These are phyloP conservation scores for Drosophila suboccidentalis DNA, from an alignment of 2,888 invertebrate species.

Conservation along the genomic window DNA sequence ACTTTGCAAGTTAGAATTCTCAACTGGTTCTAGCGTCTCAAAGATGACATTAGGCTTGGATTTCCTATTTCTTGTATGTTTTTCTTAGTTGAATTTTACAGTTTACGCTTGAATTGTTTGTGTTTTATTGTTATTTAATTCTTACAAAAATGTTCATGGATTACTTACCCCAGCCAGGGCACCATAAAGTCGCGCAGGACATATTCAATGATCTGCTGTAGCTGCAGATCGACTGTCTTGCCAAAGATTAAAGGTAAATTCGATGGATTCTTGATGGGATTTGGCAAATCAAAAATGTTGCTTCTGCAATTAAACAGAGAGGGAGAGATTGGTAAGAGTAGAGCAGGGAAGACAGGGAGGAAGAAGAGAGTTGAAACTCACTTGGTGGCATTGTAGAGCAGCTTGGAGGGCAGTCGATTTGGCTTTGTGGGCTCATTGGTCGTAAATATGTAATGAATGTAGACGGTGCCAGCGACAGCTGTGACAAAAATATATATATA, in stretches of 20 bases:
- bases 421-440: constrained; percentile 82
- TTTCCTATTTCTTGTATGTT: no score
- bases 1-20: no score
- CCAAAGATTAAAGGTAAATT: constrained; percentile 93
- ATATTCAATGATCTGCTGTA: constrained; percentile 93
- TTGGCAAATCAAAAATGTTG: constrained; percentile 85
- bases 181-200: constrained; percentile 92
- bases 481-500: constrained; percentile 18
- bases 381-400: constrained; percentile 85
- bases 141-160: background rate
- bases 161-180: constrained; percentile 88
- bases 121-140: background rate
- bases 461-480: constrained; percentile 85
- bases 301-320: constrained; percentile 65
- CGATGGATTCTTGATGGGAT: constrained; percentile 85
- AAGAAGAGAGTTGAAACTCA: constrained; percentile 55
- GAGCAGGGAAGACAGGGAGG: background rate
- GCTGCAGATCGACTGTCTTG: constrained; percentile 92
- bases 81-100: background rate
- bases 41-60: no score
- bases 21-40: no score
- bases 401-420: constrained; percentile 81
- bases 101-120: background rate
- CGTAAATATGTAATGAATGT: constrained; percentile 84
- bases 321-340: background rate